Evolutionary conservation across 1,140 invertebrate species (phyloP).

Genomic region (Bombus haemorrhoidalis): DNA sequence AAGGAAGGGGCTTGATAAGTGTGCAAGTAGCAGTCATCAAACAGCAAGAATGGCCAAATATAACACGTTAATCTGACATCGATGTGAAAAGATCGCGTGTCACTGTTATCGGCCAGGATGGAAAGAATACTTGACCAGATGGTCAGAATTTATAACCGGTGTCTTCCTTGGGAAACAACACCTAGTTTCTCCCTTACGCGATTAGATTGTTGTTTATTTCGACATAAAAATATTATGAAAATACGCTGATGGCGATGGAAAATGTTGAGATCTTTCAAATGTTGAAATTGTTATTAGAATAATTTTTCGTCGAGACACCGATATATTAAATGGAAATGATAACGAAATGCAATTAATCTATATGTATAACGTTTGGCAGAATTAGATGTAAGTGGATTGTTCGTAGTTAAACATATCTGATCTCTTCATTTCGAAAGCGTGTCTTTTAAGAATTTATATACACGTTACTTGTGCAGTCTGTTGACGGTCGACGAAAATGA

Average conservation of each 20-base stretch:
- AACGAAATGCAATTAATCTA: background rate
- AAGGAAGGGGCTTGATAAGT: constrained; percentile 8
- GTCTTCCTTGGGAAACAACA: background rate
- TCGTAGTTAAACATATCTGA: background rate
- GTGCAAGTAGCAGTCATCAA: constrained; percentile 15
- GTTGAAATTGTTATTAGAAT: background rate
- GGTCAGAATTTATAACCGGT: constrained; percentile 41
- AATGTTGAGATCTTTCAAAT: background rate
- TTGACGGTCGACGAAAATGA: no score
- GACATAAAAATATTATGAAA: background rate
- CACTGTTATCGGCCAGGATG: constrained; percentile 36
- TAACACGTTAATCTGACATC: constrained; percentile 41
- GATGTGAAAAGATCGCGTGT: constrained; percentile 21
- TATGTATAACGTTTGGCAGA: background rate
- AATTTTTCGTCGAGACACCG: fast-evolving
- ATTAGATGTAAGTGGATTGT: background rate
- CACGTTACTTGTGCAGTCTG: no score
- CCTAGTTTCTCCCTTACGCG: background rate
- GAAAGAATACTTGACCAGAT: constrained; percentile 39
- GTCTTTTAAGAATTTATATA: no score
- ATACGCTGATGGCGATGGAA: no score
- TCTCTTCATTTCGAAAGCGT: no score
- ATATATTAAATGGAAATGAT: background rate
- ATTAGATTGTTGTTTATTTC: constrained; percentile 25
- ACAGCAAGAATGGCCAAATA: background rate